phyloP scores from a whole-genome alignment of 2,888 invertebrate species.

The Anagyrus pseudococci region DNA sequence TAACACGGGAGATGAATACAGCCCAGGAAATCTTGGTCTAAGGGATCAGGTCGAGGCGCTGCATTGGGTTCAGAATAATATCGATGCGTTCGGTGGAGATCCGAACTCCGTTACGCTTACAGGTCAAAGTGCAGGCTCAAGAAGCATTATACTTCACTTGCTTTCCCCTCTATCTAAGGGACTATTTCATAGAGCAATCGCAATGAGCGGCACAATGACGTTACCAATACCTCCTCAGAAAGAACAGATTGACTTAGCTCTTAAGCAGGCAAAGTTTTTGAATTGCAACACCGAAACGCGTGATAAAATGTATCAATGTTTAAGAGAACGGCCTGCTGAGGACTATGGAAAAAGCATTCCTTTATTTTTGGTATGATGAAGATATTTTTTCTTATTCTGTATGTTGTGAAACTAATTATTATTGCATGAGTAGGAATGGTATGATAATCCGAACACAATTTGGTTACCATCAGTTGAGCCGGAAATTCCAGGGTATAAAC shows the following conservation, averaged over 20 bases:
- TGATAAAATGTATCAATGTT: conserved; percentile 67
- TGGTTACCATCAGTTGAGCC: conserved; percentile 72
- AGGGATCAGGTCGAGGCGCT: conserved; percentile 75
- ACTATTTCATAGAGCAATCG: conserved; percentile 73
- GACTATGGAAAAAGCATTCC: conserved; percentile 40
- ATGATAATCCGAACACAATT: conserved; percentile 63
- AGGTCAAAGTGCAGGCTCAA: conserved; percentile 65
- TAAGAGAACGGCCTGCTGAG: conserved; percentile 62
- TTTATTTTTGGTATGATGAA: conserved; percentile 41
- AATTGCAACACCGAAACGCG: conserved; percentile 66
- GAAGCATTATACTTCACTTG: conserved; percentile 59
- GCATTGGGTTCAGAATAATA: conserved; percentile 71
- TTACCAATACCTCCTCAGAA: conserved; percentile 65
- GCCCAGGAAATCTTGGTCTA: conserved; percentile 73
- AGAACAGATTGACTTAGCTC: conserved; percentile 67
- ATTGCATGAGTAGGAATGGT: no score
- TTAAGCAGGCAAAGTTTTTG: conserved; percentile 68
- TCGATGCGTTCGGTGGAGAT: conserved; percentile 72
- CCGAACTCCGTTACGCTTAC: conserved; percentile 69
- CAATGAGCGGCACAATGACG: conserved; percentile 71
- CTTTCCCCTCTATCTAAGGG: conserved; percentile 71
- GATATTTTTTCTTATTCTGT: no score
- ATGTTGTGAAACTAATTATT: no score
- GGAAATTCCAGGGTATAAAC: conserved; percentile 68
- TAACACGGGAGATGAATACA: conserved; percentile 69